A percentile compares a stretch with the other conserved stretches of the same genome.
Conservation (phyloP, 2,888 invertebrate species). For the Macropis europaea region DNA sequence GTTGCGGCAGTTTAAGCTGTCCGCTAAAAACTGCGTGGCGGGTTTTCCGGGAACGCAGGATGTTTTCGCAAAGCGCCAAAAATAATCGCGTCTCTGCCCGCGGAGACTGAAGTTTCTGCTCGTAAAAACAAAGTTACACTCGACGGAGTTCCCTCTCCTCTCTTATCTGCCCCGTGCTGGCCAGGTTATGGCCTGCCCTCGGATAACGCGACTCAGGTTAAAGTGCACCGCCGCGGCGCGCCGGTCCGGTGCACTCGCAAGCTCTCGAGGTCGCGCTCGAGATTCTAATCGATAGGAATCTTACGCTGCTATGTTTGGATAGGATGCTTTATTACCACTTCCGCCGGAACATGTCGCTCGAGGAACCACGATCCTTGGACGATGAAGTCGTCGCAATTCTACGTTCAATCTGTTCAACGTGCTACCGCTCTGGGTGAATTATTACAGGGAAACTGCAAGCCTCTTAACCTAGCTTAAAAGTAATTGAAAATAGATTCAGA, state of each 20-base stretch:
- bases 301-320: slow-evolving; percentile 5
- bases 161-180: slow-evolving; percentile 66
- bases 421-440: too few species aligned
- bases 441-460: too few species aligned
- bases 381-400: too few species aligned
- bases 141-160: slow-evolving; percentile 49
- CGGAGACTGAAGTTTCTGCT: slow-evolving; percentile 55
- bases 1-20: slow-evolving; percentile 12
- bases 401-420: too few species aligned
- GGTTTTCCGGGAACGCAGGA: slow-evolving; percentile 63
- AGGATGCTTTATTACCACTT: slow-evolving; percentile 22
- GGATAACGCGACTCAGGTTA: slow-evolving; percentile 36
- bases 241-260: not conserved
- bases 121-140: slow-evolving; percentile 69
- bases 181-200: slow-evolving; percentile 21
- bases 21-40: slow-evolving; percentile 34
- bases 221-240: slow-evolving; percentile 25
- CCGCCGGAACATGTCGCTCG: too few species aligned
- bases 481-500: too few species aligned
- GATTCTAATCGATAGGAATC: slow-evolving; percentile 41
- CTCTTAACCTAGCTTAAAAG: too few species aligned
- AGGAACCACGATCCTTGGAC: too few species aligned
- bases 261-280: not conserved
- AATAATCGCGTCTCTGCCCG: slow-evolving; percentile 65
- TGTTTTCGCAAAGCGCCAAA: slow-evolving; percentile 69